Evolutionary conservation across 2,888 invertebrate species (phyloP), one percentile per base, ranked within the genome.

Genomic region (Nephrocerus scutellatus): DNA sequence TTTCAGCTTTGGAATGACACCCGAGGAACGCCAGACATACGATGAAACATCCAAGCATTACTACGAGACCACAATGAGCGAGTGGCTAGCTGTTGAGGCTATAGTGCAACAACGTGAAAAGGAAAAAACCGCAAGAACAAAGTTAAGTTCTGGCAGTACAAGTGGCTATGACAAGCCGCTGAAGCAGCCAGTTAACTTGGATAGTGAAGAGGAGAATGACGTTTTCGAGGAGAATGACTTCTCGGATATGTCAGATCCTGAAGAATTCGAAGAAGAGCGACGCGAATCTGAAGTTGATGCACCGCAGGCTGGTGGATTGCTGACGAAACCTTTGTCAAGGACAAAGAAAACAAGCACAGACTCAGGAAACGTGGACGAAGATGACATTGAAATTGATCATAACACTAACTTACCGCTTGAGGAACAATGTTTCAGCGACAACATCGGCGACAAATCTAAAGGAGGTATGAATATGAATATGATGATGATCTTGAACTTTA

Each of bases 31-130:
- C 9, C 60, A 63, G 6, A 79, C 79, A 47, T 74, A 82, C 44
- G 82, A 84, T 52, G 72, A 73, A 43, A 73, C 75, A 26, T 80
- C 82, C 26, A 78, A 80, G 42, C 80, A 83, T 28, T 77, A 80
- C 43, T 92, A 90, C 55, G 91, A 93, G 66, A 84, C 84, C 6
- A 86, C 85, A 2, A 89, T 93, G 86, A 89, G 91, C 0, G 92
- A 93, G 63, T 95, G 95, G 95, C 66, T 91, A 43, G 90, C 91
- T 1, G 89, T 93, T 1, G 95, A 96, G 60, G 91, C 91, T 1
- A 91, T 93, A 46, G 89, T 93, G 0, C 70, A 80, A 32, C 86
- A 88, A 59, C 68, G 80, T 6, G 89, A 91, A 54, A 80, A 82
- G 44, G 88, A 88, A 61, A 82, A 80, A 28, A 85, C 87, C 43